Conservation (phyloP, 2,797 vertebrate genomes). For the Halcyon smyrnensis region DNA sequence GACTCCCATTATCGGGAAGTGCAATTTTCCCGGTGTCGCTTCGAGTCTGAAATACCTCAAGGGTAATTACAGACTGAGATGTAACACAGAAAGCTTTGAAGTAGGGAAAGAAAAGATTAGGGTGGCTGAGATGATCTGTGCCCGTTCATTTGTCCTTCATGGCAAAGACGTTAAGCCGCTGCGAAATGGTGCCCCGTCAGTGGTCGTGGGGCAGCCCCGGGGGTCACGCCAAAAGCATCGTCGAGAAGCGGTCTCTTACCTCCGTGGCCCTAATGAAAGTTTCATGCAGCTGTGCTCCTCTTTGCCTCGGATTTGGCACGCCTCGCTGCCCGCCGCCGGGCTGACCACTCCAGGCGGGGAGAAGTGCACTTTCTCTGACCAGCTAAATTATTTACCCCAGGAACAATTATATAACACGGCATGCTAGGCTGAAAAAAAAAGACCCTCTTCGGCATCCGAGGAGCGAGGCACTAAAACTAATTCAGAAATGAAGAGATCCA, state of each 20-base stretch:
- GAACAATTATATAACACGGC: constrained; percentile 69
- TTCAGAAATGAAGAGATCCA: constrained; percentile 57
- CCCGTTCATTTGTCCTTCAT: constrained; percentile 75
- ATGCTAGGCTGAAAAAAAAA: background rate
- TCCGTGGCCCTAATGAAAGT: constrained; percentile 70
- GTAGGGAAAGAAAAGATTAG: constrained; percentile 80
- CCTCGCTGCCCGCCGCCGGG: constrained; percentile 50
- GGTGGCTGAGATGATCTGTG: constrained; percentile 58
- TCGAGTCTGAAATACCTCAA: constrained; percentile 81
- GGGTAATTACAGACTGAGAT: constrained; percentile 80
- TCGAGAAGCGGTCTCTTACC: constrained; percentile 65
- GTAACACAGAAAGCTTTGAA: constrained; percentile 78
- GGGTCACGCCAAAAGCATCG: constrained; percentile 74
- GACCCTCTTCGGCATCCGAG: constrained; percentile 39
- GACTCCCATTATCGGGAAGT: constrained; percentile 78
- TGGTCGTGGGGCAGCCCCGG: constrained; percentile 63
- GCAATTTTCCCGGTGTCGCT: constrained; percentile 78
- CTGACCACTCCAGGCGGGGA: constrained; percentile 60
- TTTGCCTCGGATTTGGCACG: constrained; percentile 68
- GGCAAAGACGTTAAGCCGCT: constrained; percentile 67
- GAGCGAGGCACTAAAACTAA: constrained; percentile 55
- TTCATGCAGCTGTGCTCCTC: constrained; percentile 71
- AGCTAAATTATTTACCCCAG: constrained; percentile 80
- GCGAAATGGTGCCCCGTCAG: constrained; percentile 43
- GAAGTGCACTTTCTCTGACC: constrained; percentile 65